Conservation (phyloP, 2,113 vertebrate species). For the Coptodon rendalli region DNA sequence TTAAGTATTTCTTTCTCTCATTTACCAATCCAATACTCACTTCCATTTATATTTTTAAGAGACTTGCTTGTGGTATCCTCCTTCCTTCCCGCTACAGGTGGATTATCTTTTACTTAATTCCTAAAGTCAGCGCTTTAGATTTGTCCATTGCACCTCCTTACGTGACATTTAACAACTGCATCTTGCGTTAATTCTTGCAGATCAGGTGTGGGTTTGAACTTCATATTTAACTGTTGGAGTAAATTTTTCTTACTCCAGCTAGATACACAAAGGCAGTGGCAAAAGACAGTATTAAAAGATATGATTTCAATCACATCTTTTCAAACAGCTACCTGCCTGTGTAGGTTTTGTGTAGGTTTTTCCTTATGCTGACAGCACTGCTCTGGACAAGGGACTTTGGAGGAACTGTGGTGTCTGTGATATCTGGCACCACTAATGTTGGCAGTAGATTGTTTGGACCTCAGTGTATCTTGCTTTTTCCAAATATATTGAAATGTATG, state of each 20-base stretch:
- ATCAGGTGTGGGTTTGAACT: background rate
- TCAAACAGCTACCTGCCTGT: background rate
- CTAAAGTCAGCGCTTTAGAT: background rate
- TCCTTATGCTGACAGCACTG: background rate
- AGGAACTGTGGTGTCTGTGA: background rate
- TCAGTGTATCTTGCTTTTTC: background rate
- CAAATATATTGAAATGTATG: background rate
- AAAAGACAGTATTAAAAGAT: background rate
- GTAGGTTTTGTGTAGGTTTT: background rate
- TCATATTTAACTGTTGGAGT: background rate
- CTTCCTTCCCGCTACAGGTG: background rate
- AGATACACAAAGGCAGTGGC: background rate
- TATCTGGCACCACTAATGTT: background rate
- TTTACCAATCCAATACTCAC: background rate
- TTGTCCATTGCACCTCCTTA: background rate
- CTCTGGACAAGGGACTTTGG: background rate
- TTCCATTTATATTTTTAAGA: background rate
- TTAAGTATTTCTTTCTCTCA: background rate
- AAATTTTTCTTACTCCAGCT: background rate
- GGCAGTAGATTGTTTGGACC: background rate
- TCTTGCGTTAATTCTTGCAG: background rate
- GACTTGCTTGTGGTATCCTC: background rate
- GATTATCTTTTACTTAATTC: background rate
- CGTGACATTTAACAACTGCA: background rate
- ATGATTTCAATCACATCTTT: background rate